Percentiles rank a stretch among this genome's conserved stretches.
These are phyloP conservation scores for Reinhardtius hippoglossoides DNA, from an alignment of 2,113 vertebrate species.

Conservation along the genomic window DNA sequence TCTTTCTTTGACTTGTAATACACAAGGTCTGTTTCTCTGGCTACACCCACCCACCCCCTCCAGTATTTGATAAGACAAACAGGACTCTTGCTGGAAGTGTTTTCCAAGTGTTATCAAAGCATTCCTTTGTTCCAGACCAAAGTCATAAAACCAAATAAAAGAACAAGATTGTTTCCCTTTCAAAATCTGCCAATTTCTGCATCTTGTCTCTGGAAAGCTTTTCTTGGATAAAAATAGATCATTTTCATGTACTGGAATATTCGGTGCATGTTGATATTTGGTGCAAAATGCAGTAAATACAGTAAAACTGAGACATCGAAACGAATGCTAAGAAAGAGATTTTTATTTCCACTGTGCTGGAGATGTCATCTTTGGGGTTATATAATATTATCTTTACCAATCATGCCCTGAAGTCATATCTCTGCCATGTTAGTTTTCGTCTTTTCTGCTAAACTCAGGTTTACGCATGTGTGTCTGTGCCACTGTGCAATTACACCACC, in stretches of 20 bases:
- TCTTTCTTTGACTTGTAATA: not conserved
- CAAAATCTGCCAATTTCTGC: not conserved
- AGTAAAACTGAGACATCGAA: too few species aligned
- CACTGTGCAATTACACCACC: not conserved
- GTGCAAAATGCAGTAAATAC: not conserved
- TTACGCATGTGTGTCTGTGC: not conserved
- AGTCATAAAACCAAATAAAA: slow-evolving; percentile 7
- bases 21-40: not conserved
- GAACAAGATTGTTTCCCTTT: not conserved
- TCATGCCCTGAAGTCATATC: too few species aligned
- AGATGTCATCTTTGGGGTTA: not conserved
- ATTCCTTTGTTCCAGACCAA: slow-evolving; percentile 25
- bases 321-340: too few species aligned
- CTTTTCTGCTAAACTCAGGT: too few species aligned
- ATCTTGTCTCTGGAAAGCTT: not conserved
- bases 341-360: not conserved
- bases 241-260: not conserved
- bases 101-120: slow-evolving; percentile 19
- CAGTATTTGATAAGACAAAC: slow-evolving; percentile 21
- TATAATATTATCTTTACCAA: too few species aligned
- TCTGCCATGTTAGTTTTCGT: too few species aligned
- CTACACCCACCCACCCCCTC: not conserved
- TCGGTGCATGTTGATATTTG: not conserved
- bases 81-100: not conserved
- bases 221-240: not conserved